Base-by-base conservation (phyloP, 2,797 vertebrate genomes). In the Girardinus metallicus region DNA sequence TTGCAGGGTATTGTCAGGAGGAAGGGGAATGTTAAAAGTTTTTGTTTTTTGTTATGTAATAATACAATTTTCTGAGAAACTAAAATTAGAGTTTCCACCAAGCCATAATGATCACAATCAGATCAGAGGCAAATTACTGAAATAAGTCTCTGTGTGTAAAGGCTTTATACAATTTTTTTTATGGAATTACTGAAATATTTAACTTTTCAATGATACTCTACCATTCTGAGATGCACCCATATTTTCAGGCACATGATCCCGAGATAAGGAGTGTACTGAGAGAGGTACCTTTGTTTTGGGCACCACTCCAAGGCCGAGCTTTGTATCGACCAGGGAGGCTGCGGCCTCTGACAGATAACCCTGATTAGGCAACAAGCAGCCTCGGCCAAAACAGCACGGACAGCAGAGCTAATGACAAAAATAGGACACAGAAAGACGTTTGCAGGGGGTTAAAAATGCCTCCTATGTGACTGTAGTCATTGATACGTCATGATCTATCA, bases 271-370 rank as follows among this genome's bases (percentile, higher is more conserved):
- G 64, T 7, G 15, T 1, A 36, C 15, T 36, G 41, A 18, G 75
- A 76, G 26, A 2, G 11, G 16, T 94, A 99, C 99, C 98, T 98
- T 99, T 31, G 99, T 99, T 96, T 98, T 99, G 23, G 99, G 99
- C 51, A 99, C 99, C 78, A 99, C 93, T 87, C 95, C 96, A 68
- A 99, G 95, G 16, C 97, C 94, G 18, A 99, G 96, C 82, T 99
- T 99, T 79, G 96, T 95, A 87, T 99, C 98, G 51, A 99, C 97
- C 74, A 99, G 95, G 36, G 95, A 99, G 82, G 98, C 99, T 62
- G 97, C 98, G 18, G 97, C 96, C 93, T 99, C 98, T 1, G 99
- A 99, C 77, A 99, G 96, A 94, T 99, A 99, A 51, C 99, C 99
- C 94, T 99, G 98, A 92, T 99, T 99, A 16, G 98, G 98, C 88